These are phyloP conservation scores for Lysandra coridon DNA, from an alignment of 2,888 invertebrate genomes.

Conservation along the genomic window DNA sequence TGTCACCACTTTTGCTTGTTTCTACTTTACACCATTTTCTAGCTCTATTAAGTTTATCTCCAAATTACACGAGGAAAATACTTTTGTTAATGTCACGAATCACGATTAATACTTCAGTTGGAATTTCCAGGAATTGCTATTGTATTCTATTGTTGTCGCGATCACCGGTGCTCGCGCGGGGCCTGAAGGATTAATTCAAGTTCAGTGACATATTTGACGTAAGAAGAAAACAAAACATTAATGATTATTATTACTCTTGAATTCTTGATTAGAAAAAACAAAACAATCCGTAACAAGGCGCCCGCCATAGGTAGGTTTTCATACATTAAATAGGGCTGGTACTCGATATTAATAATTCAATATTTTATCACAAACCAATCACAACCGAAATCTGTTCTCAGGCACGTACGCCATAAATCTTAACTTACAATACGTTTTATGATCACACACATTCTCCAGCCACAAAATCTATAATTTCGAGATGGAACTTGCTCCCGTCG, in stretches of 20 bases:
- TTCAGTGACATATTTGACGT: neutral
- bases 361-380: slow-evolving; percentile 17
- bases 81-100: neutral
- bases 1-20: too few species aligned
- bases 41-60: too few species aligned
- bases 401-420: slow-evolving; percentile 13
- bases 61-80: neutral
- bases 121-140: too few species aligned
- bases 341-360: neutral
- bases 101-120: too few species aligned
- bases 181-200: neutral
- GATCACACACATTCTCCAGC: neutral
- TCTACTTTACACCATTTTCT: too few species aligned
- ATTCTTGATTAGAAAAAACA: neutral
- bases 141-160: too few species aligned
- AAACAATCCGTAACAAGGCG: neutral
- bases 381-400: slow-evolving; percentile 10
- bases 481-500: neutral
- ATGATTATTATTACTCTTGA: neutral
- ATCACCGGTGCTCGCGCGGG: too few species aligned
- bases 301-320: neutral
- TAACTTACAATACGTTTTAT: slow-evolving; percentile 19
- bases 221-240: neutral
- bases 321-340: neutral
- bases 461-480: neutral